These are phyloP conservation scores for Lucifuga dentata DNA, from an alignment of 2,113 vertebrate species.

Conservation along the genomic window DNA sequence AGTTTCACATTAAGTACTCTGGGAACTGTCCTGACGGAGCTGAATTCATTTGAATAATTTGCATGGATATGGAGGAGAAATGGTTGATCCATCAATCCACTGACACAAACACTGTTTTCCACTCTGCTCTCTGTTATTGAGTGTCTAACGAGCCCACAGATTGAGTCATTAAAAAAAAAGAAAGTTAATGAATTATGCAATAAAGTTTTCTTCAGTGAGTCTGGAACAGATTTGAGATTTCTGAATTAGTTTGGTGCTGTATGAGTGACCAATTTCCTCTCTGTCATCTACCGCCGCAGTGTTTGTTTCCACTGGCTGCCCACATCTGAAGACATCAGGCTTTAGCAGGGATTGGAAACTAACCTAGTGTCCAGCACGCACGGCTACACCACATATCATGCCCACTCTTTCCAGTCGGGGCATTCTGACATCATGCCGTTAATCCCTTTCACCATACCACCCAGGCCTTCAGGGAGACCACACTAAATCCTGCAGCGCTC, in stretches of 20 bases:
- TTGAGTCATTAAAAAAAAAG: slow-evolving; percentile 10
- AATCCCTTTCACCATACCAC: slow-evolving; percentile 69
- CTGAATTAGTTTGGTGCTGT: slow-evolving; percentile 52
- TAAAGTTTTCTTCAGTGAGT: slow-evolving; percentile 53
- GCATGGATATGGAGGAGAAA: slow-evolving; percentile 65
- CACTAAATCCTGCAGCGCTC: slow-evolving; percentile 58
- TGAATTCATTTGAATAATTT: slow-evolving; percentile 81
- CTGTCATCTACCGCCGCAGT: slow-evolving; percentile 61
- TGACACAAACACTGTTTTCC: slow-evolving; percentile 54
- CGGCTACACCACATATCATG: slow-evolving; percentile 47
- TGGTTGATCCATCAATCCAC: slow-evolving; percentile 72
- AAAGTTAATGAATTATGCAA: slow-evolving; percentile 55
- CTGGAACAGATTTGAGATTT: slow-evolving; percentile 56
- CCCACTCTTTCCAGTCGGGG: slow-evolving; percentile 72
- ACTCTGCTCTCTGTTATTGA: slow-evolving; percentile 50
- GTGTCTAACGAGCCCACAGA: slow-evolving; percentile 37
- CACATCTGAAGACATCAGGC: slow-evolving; percentile 71
- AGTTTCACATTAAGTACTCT: slow-evolving; percentile 59
- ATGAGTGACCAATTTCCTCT: slow-evolving; percentile 72
- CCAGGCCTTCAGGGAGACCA: slow-evolving; percentile 68
- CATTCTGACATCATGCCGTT: slow-evolving; percentile 66
- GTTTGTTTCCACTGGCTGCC: slow-evolving; percentile 71
- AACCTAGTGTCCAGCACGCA: slow-evolving; percentile 52
- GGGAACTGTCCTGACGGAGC: slow-evolving; percentile 52
- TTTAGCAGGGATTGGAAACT: slow-evolving; percentile 66